Evolutionary conservation across 92 coral and sea anemone species (phyloP), one percentile per base, ranked within the genome.

Genomic region (Micromussa lordhowensis): DNA sequence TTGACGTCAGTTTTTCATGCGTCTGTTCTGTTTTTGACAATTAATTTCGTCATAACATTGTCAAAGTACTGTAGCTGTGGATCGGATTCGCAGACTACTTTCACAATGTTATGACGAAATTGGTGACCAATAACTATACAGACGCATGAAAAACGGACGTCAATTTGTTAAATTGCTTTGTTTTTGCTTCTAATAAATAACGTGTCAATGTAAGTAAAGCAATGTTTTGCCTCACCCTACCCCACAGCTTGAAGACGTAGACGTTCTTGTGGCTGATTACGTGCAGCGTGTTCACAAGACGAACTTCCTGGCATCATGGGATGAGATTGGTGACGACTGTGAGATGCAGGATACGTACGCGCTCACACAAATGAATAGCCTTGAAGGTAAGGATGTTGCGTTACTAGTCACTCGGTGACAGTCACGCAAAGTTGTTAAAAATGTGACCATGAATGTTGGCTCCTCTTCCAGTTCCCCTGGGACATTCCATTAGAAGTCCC

Each of bases 281-380:
- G 99, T 97, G 55, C 98, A 96, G 71, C 94, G 93, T 57, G 98
- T 94, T 64, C 98, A 90, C 88, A 95, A 93, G 87, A 92, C 99
- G 55, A 97, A 97, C 91, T 97, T 97, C 91, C 88, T 93, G 80
- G 99, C 99, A 22, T 97, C 99, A 14, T 97, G 99, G 99, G 99
- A 95, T 89, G 99, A 97, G 92, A 93, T 94, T 80, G 99, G 99
- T 29, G 99, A 97, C 82, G 96, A 92, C 44, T 94, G 82, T 78
- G 99, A 97, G 82, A 92, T 93, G 98, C 91, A 96, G 63, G 99
- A 97, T 83, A 97, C 99, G n/a, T 97, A 97, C 75, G 98, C 99
- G 1, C 91, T 97, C 80, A 88, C 98, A 22, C 98, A 95, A 85
- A 97, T 97, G 99, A 91, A 88, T 68, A 97, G 98, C 84, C 87